Base-by-base conservation (phyloP, 2,113 vertebrate species). In the Raja brachyura region DNA sequence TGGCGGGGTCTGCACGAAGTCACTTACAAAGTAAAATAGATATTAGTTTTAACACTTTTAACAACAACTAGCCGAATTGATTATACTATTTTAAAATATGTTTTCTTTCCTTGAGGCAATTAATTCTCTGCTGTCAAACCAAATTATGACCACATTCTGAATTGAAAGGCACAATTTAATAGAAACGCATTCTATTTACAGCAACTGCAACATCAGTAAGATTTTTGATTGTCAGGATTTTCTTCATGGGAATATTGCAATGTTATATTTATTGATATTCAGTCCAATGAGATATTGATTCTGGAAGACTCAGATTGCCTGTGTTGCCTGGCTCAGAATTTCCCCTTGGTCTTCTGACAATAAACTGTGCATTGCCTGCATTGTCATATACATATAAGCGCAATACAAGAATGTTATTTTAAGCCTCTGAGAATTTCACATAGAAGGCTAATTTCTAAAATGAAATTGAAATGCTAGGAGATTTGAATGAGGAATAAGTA, bases 401-500 rank as follows among this genome's bases (percentile, higher is more conserved):
- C 22, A 20, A 20, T 70, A 54, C 68, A 92, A 39, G 68, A 74
- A 54, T 54, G 33, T 74, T 92, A 74, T 54, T 92, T 70, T 28
- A 39, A 68, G 31, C 90, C 90, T 92, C 39, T 73, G 90, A 92
- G 90, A 92, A 92, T 92, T 92, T 66, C 39, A 92, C 90, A 74
- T 74, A 8, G 90, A 92, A 33, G 48, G 18, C 68, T 92, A 66
- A 73, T 92, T 92, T 92, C 90, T 54, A 73, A 92, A 92, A 92
- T 28, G 68, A 92, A 92, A 92, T 92, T 92, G 90, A 92, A 92
- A 92, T 92, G 48, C 18, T 74, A 92, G 73, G 90, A 92, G 90
- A 92, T 92, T 92, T 92, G 90, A 92, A 92, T 92, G 90, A 92
- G 90, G 48, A 92, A 48, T 92, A 92, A 92, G 66, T 54, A 73